Conservation (phyloP, 2,113 vertebrate species). For the Potamarius usumacintae region DNA sequence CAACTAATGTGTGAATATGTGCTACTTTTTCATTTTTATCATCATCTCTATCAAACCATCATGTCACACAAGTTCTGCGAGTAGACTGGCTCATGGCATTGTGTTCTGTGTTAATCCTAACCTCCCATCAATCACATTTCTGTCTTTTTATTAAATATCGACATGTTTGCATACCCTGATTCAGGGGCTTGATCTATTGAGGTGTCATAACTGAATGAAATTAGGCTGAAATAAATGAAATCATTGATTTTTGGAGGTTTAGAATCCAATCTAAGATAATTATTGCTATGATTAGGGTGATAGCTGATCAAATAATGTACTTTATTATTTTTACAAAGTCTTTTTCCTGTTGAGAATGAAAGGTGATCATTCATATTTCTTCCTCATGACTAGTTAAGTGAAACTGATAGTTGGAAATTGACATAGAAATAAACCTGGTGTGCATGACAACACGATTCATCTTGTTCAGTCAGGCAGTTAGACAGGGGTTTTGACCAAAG, state of each 20-base stretch:
- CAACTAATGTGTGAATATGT: neutral
- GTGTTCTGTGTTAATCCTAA: neutral
- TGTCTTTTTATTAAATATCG: conserved; percentile 27
- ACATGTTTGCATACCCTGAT: neutral
- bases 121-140: neutral
- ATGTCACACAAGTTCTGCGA: neutral
- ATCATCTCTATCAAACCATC: neutral
- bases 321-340: neutral
- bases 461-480: neutral
- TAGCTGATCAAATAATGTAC: neutral
- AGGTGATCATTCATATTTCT: neutral
- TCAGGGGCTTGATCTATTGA: neutral
- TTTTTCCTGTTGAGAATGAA: neutral
- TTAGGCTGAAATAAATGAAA: neutral
- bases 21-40: neutral
- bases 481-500: neutral
- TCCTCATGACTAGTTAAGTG: neutral
- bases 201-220: neutral
- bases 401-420: neutral
- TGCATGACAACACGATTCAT: neutral
- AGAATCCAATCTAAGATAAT: neutral
- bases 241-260: neutral
- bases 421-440: neutral
- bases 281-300: neutral
- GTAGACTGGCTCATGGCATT: neutral